These are phyloP conservation scores for Peromyscus aztecus DNA, from an alignment of 2,797 vertebrate genomes.

Conservation along the genomic window DNA sequence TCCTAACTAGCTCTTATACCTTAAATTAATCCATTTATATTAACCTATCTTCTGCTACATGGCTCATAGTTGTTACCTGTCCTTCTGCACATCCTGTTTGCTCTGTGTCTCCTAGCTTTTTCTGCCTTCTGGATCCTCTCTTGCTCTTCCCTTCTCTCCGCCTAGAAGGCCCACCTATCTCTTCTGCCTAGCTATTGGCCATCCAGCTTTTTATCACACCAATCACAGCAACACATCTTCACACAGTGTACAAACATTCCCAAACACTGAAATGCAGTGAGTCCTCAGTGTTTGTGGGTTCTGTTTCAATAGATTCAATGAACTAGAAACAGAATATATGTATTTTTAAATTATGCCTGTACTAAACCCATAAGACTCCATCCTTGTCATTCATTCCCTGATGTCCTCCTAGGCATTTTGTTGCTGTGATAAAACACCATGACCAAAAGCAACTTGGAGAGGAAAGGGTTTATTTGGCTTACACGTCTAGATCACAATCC, in stretches of 20 bases:
- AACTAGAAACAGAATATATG: not conserved
- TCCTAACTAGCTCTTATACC: not conserved
- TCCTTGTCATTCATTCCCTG: not conserved
- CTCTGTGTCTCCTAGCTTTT: not conserved
- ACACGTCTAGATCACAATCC: not conserved
- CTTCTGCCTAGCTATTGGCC: not conserved
- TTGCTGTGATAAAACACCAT: not conserved
- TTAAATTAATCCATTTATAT: not conserved
- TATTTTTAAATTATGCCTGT: not conserved
- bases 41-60: not conserved
- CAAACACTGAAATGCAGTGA: not conserved
- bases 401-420: not conserved
- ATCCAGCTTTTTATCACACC: not conserved
- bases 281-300: not conserved
- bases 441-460: not conserved
- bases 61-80: not conserved
- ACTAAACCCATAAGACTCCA: not conserved
- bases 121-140: not conserved
- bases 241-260: not conserved
- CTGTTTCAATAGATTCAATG: not conserved
- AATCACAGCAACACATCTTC: not conserved
- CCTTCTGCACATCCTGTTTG: not conserved
- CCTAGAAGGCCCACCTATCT: not conserved
- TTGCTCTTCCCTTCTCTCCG: not conserved
- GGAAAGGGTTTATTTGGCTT: not conserved